Percentiles rank a stretch among this genome's conserved stretches.
Conservation (phyloP, 1,140 invertebrate genomes). For the Adoxophyes honmai region DNA sequence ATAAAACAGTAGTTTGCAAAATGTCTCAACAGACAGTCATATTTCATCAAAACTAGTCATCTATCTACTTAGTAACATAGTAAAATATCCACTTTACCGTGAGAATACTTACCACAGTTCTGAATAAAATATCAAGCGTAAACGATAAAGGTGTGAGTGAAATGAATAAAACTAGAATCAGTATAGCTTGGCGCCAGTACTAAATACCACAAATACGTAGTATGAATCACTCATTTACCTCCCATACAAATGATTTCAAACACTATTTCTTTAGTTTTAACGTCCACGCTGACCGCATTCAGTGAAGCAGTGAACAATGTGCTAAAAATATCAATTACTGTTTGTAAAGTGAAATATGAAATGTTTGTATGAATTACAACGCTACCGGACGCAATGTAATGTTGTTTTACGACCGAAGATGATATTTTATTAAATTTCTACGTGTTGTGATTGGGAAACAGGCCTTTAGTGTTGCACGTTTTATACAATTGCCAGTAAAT, state of each 20-base stretch:
- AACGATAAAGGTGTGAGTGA: slow-evolving; percentile 6
- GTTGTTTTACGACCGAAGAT: background rate
- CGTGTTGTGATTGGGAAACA: background rate
- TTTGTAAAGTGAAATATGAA: slow-evolving; percentile 4
- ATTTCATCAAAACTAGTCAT: too few relatives aligned
- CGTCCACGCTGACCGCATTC: background rate
- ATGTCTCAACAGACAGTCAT: too few relatives aligned
- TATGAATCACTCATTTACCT: background rate
- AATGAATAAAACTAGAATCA: slow-evolving; percentile 8
- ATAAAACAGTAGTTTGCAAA: too few relatives aligned
- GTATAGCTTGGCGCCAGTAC: slow-evolving; percentile 2
- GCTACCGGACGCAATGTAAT: background rate
- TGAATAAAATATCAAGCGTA: slow-evolving; percentile 13
- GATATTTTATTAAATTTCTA: slow-evolving; percentile 1
- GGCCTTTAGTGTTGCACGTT: too few relatives aligned
- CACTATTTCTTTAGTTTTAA: background rate
- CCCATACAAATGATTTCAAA: background rate
- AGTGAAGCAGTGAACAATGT: background rate
- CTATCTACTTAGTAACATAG: too few relatives aligned
- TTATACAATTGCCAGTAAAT: too few relatives aligned
- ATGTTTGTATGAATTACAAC: background rate
- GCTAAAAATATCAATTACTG: slow-evolving; percentile 2
- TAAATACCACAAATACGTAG: background rate
- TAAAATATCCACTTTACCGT: slow-evolving; percentile 13
- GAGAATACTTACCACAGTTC: background rate